Conservation (phyloP, 2,797 vertebrate genomes). For the Argyrosomus regius region DNA sequence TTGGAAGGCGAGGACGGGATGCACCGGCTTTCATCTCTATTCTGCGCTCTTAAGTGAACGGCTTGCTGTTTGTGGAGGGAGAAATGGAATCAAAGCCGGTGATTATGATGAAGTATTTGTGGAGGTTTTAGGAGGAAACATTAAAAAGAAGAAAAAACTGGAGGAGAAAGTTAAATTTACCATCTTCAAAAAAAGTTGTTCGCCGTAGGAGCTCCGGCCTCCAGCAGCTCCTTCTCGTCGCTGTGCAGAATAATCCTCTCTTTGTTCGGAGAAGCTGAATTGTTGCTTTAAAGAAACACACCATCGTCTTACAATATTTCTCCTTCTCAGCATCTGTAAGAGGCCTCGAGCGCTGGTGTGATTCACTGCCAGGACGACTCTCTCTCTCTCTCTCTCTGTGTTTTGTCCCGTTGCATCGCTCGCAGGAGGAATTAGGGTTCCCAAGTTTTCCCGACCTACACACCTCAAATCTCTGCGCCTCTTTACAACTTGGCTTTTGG, state of each 20-base stretch:
- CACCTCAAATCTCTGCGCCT: neutral
- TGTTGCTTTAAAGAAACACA: slow-evolving; percentile 49
- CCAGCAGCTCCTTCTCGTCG: slow-evolving; percentile 66
- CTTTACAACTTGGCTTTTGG: slow-evolving; percentile 1
- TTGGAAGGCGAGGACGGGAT: slow-evolving; percentile 63
- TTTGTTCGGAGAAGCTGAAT: slow-evolving; percentile 60
- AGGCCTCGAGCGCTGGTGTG: slow-evolving; percentile 41
- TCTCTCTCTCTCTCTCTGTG: neutral
- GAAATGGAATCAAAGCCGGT: slow-evolving; percentile 73
- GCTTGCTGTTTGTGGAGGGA: slow-evolving; percentile 65
- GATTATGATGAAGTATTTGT: slow-evolving; percentile 74
- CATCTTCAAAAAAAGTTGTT: slow-evolving; percentile 64
- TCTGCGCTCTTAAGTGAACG: slow-evolving; percentile 65
- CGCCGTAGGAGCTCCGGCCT: slow-evolving; percentile 61
- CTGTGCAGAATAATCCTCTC: slow-evolving; percentile 59
- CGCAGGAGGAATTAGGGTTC: slow-evolving; percentile 27
- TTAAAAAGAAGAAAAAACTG: slow-evolving; percentile 51
- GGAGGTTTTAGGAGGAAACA: slow-evolving; percentile 50
- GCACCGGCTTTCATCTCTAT: slow-evolving; percentile 81
- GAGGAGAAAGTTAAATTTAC: slow-evolving; percentile 65
- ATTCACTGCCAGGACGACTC: slow-evolving; percentile 15
- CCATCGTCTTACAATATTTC: slow-evolving; percentile 38
- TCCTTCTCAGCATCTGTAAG: slow-evolving; percentile 45
- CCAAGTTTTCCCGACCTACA: neutral
- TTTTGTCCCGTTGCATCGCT: slow-evolving; percentile 23